Evolutionary conservation across 2,113 vertebrate genomes (phyloP).

Genomic region (Cheilinus undulatus): DNA sequence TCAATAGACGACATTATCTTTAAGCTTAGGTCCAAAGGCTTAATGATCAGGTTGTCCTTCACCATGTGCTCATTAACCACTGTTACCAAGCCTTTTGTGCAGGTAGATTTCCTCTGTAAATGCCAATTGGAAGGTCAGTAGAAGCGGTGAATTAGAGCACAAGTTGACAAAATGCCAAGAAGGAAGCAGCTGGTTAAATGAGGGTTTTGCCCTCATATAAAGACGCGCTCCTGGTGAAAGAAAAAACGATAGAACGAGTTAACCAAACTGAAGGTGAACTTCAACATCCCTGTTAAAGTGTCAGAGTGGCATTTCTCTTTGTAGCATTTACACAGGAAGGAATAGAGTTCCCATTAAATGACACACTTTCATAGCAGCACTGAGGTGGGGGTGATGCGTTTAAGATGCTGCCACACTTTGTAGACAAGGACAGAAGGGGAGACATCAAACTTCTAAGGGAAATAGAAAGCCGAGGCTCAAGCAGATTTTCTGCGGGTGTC

Average conservation of each 20-base stretch:
- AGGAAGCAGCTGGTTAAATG: slow-evolving; percentile 34
- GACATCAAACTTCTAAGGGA: slow-evolving; percentile 42
- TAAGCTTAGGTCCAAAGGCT: slow-evolving; percentile 40
- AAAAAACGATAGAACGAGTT: neutral
- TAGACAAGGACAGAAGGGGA: slow-evolving; percentile 43
- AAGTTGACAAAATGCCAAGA: slow-evolving; percentile 36
- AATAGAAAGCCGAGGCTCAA: slow-evolving; percentile 34
- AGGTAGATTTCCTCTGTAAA: slow-evolving; percentile 57
- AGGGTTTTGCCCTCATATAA: slow-evolving; percentile 7
- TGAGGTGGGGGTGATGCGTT: neutral
- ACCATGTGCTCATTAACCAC: slow-evolving; percentile 65
- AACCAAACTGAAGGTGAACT: slow-evolving; percentile 28
- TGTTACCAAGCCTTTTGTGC: slow-evolving; percentile 61
- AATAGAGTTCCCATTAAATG: slow-evolving; percentile 6
- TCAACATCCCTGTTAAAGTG: neutral
- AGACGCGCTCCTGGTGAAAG: neutral
- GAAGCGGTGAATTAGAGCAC: slow-evolving; percentile 15
- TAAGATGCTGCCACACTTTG: slow-evolving; percentile 30
- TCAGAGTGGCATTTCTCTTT: neutral
- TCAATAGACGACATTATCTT: slow-evolving; percentile 59
- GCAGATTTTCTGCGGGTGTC: slow-evolving; percentile 59
- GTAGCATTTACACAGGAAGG: slow-evolving; percentile 22
- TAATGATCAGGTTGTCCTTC: slow-evolving; percentile 68
- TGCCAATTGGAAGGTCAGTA: slow-evolving; percentile 63
- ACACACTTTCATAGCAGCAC: neutral